phyloP scores from a whole-genome alignment of 2,797 vertebrate species.

The Allobates femoralis region DNA sequence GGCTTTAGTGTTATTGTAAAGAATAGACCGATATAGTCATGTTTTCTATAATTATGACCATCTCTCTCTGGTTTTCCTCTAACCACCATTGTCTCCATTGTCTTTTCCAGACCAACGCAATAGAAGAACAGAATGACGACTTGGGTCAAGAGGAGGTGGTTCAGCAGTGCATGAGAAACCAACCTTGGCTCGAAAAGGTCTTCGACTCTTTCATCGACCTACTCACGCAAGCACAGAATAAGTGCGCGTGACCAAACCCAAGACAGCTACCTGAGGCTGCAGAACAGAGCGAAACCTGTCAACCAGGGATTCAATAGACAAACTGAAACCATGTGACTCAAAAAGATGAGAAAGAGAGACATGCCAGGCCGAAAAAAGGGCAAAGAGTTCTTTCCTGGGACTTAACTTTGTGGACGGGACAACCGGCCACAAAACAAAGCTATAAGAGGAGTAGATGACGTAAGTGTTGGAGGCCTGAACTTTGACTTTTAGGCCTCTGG shows the following conservation, averaged over 20 bases:
- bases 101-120: conserved; percentile 83
- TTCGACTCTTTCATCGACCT: conserved; percentile 93
- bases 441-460: conserved; percentile 37
- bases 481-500: conserved; percentile 28
- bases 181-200: conserved; percentile 92
- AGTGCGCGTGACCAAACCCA: conserved; percentile 71
- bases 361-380: conserved; percentile 45
- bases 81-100: neutral
- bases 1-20: neutral
- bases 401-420: conserved; percentile 41
- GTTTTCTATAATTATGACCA: neutral
- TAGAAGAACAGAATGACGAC: conserved; percentile 90
- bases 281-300: conserved; percentile 34
- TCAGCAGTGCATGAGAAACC: conserved; percentile 96
- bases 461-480: conserved; percentile 44
- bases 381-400: conserved; percentile 45
- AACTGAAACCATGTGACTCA: conserved; percentile 51
- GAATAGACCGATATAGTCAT: neutral
- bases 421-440: conserved; percentile 20
- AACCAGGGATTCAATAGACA: conserved; percentile 37
- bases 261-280: conserved; percentile 3
- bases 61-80: neutral
- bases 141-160: conserved; percentile 94
- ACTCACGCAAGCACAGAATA: conserved; percentile 82
- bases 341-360: conserved; percentile 52